Percentiles rank a stretch among this genome's conserved stretches.
phyloP scores from a whole-genome alignment of 1,140 invertebrate genomes.

The Chelonus insularis region DNA sequence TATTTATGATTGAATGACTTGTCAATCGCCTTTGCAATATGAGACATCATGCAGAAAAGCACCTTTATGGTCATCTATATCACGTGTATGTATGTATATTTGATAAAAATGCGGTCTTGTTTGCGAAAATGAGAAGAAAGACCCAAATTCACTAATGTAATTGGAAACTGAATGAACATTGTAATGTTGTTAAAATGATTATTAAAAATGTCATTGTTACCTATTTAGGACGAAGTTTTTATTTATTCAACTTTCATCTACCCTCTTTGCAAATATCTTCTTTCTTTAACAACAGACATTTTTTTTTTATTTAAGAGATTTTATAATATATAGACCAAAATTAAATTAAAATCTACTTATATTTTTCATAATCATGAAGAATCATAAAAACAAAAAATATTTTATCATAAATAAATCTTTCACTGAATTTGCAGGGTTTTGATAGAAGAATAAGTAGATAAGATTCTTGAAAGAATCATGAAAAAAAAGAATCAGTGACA shows the following conservation, averaged over 20 bases:
- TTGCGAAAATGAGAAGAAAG: conserved; percentile 38
- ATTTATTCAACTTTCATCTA: background rate
- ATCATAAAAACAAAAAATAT: background rate
- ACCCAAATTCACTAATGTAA: conserved; percentile 20
- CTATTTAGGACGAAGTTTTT: conserved; percentile 42
- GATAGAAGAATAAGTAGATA: too few relatives aligned
- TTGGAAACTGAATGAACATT: conserved; percentile 39
- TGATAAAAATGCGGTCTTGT: conserved; percentile 49
- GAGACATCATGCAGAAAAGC: too few relatives aligned
- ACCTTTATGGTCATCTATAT: too few relatives aligned
- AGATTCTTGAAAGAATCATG: too few relatives aligned
- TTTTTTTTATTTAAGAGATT: background rate
- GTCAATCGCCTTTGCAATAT: too few relatives aligned
- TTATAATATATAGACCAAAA: background rate
- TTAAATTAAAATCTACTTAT: background rate
- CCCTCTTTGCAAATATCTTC: background rate
- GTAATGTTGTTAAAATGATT: conserved; percentile 61
- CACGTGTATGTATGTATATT: too few relatives aligned
- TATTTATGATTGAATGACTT: too few relatives aligned
- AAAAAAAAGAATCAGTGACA: too few relatives aligned
- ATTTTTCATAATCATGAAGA: background rate
- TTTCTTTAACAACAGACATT: background rate
- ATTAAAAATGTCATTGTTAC: conserved; percentile 63
- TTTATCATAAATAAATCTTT: too few relatives aligned
- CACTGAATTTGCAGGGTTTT: too few relatives aligned